Base-by-base conservation (phyloP, 2,113 vertebrate genomes). In the Anas platyrhynchos region DNA sequence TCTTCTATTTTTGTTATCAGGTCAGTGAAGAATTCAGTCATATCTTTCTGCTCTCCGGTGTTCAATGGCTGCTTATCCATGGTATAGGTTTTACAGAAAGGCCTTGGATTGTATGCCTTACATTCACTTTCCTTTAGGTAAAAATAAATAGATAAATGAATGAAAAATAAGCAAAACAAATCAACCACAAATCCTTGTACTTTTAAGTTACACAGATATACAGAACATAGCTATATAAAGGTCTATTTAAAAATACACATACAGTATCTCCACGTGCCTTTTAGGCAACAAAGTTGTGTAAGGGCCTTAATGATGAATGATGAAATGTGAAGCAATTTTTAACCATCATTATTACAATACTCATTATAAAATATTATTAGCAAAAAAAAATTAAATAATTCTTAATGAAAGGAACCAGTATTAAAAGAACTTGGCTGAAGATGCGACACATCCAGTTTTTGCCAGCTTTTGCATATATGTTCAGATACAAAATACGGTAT, bases 1-100 rank as follows among this genome's bases (percentile, higher is more conserved):
- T 99, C 99, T 97, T 99, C 99, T 72, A 99, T 99, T 98, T 99
- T 99, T 91, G 99, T 99, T 97, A 99, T 99, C 27, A 99, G 98
- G 98, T 99, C 99, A 5, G 99, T 99, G 97, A 99, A 99, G 97
- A 99, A 99, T 94, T 99, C 99, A 0, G 99, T 99, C 99, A 99
- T 99, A 98, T 99, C 99, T 74, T 99, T 99, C 97, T 99, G 99
- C 86, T 99, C 99, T 6, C 99, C 99, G 1, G 99, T 99, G 98
- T 99, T 99, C 31, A 99, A 98, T 8, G 99, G 99, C 94, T 99
- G 99, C 82, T 99, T 99, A 97, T 99, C 99, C 99, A 99, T 99
- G 7, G 99, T 99, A 66, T 99, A 99, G 36, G 99, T 99, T 97
- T 99, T 99, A 95, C 99, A 99, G 94, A 99, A 99, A 14, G 99